A percentile compares a stretch with the other conserved stretches of the same genome.
Conservation (phyloP, 2,797 vertebrate species). For the Notolabrus celidotus region DNA sequence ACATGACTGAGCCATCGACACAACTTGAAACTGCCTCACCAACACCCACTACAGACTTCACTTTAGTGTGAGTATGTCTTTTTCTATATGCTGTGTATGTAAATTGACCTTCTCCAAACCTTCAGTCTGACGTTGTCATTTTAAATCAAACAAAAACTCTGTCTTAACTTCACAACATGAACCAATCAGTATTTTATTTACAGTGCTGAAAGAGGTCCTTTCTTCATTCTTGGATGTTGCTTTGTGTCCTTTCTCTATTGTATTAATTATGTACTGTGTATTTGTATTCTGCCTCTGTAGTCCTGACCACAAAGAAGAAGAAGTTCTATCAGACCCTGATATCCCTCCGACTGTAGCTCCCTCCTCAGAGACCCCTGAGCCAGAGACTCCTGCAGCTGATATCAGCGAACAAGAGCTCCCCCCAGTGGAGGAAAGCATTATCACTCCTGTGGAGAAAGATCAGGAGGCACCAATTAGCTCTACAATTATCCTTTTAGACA, state of each 20-base stretch:
- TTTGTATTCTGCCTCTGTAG: constrained; percentile 52
- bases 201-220: too few relatives aligned
- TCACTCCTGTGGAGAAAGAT: constrained; percentile 87
- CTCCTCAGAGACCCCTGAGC: not conserved
- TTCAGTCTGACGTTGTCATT: too few relatives aligned
- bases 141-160: too few relatives aligned
- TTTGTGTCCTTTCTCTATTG: not conserved
- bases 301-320: constrained; percentile 48
- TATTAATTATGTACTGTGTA: not conserved
- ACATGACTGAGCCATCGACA: constrained; percentile 55
- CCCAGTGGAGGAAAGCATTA: constrained; percentile 83
- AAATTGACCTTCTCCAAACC: too few relatives aligned
- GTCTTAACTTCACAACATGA: too few relatives aligned
- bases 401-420: constrained; percentile 28
- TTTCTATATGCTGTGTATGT: not conserved
- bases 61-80: constrained; percentile 63
- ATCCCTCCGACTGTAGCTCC: constrained; percentile 23
- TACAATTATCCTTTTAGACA: constrained; percentile 87
- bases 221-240: too few relatives aligned
- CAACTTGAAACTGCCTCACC: constrained; percentile 38
- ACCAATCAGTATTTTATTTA: too few relatives aligned
- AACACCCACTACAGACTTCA: constrained; percentile 26
- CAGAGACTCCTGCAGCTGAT: constrained; percentile 27
- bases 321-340: constrained; percentile 32
- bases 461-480: constrained; percentile 84